phyloP scores from a whole-genome alignment of 2,888 invertebrate genomes.

The Andrena bicolor region DNA sequence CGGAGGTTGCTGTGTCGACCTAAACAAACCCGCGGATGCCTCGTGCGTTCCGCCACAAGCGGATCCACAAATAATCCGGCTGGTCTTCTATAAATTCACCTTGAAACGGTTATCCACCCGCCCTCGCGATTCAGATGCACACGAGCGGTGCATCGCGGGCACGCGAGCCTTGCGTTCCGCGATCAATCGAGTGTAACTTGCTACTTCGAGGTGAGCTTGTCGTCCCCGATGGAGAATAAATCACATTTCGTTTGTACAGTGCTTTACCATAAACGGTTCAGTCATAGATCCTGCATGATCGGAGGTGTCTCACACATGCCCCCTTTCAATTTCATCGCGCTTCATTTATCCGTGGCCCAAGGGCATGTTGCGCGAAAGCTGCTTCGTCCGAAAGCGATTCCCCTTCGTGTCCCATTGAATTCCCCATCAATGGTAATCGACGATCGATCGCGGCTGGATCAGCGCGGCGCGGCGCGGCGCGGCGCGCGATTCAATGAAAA shows the following conservation, averaged over 20 bases:
- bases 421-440: slow-evolving; percentile 17
- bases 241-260: not conserved
- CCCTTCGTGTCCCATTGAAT: not conserved
- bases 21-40: slow-evolving; percentile 35
- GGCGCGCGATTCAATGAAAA: slow-evolving; percentile 29
- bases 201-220: slow-evolving; percentile 7
- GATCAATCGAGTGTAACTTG: slow-evolving; percentile 10
- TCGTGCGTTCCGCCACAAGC: slow-evolving; percentile 48
- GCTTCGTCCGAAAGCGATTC: not conserved
- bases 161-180: not conserved
- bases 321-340: not conserved
- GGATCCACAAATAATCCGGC: slow-evolving; percentile 74
- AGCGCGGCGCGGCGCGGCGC: not conserved
- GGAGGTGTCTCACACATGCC: too few relatives aligned
- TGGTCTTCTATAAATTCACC: slow-evolving; percentile 76
- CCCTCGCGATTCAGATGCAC: slow-evolving; percentile 27
- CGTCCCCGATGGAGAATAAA: not conserved
- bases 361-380: not conserved
- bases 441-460: slow-evolving; percentile 25
- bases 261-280: too few relatives aligned
- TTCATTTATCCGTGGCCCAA: not conserved
- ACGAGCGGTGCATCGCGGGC: slow-evolving; percentile 26
- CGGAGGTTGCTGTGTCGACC: slow-evolving; percentile 13
- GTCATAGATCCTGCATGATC: too few relatives aligned
- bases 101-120: slow-evolving; percentile 72